phyloP scores from a whole-genome alignment of 2,113 vertebrate genomes.

The Clinocottus analis region DNA sequence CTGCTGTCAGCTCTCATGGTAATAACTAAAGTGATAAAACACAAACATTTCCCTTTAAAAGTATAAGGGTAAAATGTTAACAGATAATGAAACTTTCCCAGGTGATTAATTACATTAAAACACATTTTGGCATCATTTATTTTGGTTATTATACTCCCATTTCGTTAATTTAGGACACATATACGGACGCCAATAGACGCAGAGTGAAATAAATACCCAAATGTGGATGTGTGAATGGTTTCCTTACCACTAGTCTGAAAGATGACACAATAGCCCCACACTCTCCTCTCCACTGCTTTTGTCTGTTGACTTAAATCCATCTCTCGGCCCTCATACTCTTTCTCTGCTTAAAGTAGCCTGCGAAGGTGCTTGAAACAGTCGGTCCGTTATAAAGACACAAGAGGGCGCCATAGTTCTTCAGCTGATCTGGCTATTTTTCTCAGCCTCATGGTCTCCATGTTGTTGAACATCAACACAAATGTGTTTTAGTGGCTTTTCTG shows the following conservation, averaged over 20 bases:
- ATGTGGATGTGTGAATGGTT: background rate
- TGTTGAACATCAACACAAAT: constrained; percentile 39
- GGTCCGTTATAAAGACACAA: constrained; percentile 48
- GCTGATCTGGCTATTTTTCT: constrained; percentile 1
- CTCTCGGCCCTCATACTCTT: background rate
- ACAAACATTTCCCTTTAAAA: background rate
- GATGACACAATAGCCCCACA: background rate
- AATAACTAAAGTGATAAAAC: background rate
- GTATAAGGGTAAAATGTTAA: too few species aligned
- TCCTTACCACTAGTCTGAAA: background rate
- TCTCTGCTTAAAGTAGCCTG: too few species aligned
- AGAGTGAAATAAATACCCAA: background rate
- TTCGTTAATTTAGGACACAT: background rate
- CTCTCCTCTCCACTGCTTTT: background rate
- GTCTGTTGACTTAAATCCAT: background rate
- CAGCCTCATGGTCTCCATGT: background rate
- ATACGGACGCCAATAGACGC: background rate
- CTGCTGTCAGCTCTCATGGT: too few species aligned
- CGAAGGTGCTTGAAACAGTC: background rate
- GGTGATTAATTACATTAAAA: too few species aligned
- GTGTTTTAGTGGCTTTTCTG: background rate
- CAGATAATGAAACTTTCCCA: too few species aligned
- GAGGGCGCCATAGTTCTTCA: constrained; percentile 66
- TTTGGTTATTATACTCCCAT: too few species aligned
- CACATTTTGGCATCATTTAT: background rate